Evolutionary conservation across 2,888 invertebrate genomes (phyloP), one percentile per base, ranked within the genome.

Genomic region (Odontothrips loti): DNA sequence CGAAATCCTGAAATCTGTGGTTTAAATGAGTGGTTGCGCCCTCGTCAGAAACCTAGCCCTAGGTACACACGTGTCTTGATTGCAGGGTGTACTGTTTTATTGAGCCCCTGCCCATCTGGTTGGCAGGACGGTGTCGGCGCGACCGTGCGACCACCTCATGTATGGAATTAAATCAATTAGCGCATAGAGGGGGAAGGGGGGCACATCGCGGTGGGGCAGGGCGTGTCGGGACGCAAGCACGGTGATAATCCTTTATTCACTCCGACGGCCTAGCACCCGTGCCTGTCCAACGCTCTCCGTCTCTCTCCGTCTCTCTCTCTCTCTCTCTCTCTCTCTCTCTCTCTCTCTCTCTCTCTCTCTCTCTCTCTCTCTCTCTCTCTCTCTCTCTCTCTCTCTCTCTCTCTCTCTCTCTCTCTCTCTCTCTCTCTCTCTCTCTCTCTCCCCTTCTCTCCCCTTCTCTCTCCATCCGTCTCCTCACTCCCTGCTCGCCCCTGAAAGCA

Each of bases 321-420:
- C n/a, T 9, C 27, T 11, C 23, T 20, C 27, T 68, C 68, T 68
- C 68, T 75, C 27, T 27, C 27, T 23, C 68, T 3, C 27, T 75
- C 68, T 75, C 68, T 68, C 68, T 68, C 23, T 68, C 23, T n/a
- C 68, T 68, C 68, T 68, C 68, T 68, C 68, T 23, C 68, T 23
- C 23, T 68, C 68, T 68, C 68, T 51, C 23, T 23, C 23, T 10
- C 23, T 23, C 23, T 9, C 10, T 12, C 48, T 17, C 58, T 58
- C 58, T 10, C 1, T 10, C 23, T 23, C 68, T 23, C 0, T 23
- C n/a, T 9, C 27, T 11, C 23, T 20, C 27, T 68, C 68, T 68
- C 68, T 75, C 23, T 4, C 4, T 17, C 27, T 8, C 2, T 3
- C 27, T 23, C 63, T n/a, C 68, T 17, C 58, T 58, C 58, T 10